A percentile compares a stretch with the other conserved stretches of the same genome.
These are phyloP conservation scores for Chrysomela aeneicollis DNA, from an alignment of 2,888 invertebrate genomes.

Conservation along the genomic window DNA sequence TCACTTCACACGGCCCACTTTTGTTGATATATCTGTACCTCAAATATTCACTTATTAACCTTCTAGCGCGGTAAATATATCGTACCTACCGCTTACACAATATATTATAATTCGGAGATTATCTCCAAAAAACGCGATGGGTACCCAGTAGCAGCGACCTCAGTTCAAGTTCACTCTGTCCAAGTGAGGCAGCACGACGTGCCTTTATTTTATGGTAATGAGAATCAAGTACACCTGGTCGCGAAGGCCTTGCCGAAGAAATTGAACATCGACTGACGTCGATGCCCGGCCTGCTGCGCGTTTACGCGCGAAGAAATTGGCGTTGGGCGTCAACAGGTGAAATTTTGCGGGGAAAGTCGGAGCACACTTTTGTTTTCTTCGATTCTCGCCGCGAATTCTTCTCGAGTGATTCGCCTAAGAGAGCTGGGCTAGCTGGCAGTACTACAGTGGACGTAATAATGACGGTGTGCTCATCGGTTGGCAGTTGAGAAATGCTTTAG, in stretches of 20 bases:
- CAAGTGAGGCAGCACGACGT: constrained; percentile 11
- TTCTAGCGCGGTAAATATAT: neutral
- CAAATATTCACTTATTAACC: constrained; percentile 1
- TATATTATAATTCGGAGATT: neutral
- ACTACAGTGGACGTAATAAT: neutral
- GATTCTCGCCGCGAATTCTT: constrained; percentile 8
- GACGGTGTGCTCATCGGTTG: neutral
- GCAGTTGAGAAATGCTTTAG: neutral
- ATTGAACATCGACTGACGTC: neutral
- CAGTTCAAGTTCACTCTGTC: constrained; percentile 17
- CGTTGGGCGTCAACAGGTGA: constrained; percentile 13
- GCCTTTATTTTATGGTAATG: constrained; percentile 15
- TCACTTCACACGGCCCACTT: constrained; percentile 5
- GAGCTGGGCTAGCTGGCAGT: neutral
- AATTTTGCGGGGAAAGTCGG: constrained; percentile 22
- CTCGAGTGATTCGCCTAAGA: constrained; percentile 13
- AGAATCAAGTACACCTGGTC: constrained; percentile 9
- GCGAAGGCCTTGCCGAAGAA: constrained; percentile 12
- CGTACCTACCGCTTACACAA: no score
- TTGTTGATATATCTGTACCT: neutral
- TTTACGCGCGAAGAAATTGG: constrained; percentile 18
- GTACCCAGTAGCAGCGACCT: constrained; percentile 5
- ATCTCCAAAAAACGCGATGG: neutral
- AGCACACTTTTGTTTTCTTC: constrained; percentile 14
- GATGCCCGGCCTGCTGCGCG: neutral